Evolutionary conservation across 1,140 invertebrate species (phyloP).

Genomic region (Leptestheria dahalacensis): DNA sequence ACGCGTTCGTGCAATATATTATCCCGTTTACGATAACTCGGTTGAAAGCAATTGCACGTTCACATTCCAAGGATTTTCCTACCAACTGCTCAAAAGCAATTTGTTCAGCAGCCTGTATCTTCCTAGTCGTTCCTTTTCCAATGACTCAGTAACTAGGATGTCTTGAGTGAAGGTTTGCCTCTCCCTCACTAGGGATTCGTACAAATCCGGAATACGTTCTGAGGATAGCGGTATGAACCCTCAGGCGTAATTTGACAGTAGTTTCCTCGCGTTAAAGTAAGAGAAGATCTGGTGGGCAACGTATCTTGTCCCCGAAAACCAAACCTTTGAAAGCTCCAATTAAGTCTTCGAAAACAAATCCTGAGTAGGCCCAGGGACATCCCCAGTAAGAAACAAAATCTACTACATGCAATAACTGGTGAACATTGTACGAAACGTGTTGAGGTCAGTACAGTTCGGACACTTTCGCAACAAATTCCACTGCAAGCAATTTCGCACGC

Average conservation of each 20-base stretch:
- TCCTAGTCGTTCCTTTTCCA: no score
- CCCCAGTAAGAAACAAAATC: constrained; percentile 3
- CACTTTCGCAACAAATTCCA: background rate
- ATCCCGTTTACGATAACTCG: constrained; percentile 2
- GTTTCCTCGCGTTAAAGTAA: constrained; percentile 1
- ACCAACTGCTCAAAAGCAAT: background rate
- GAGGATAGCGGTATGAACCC: background rate
- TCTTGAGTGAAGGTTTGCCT: no score
- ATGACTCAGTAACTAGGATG: no score
- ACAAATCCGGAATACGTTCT: background rate
- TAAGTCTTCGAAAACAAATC: constrained; percentile 8
- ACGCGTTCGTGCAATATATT: constrained; percentile 4
- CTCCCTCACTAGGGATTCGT: background rate
- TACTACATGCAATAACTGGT: background rate
- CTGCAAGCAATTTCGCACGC: background rate
- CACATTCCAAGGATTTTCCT: background rate
- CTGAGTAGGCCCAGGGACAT: constrained; percentile 6
- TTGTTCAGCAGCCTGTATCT: background rate
- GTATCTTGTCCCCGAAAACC: background rate
- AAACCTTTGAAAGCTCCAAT: background rate
- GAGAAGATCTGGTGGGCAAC: constrained; percentile 4
- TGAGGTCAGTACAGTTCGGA: background rate
- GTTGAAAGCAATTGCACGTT: background rate
- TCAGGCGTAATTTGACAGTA: background rate
- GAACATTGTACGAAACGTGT: constrained; percentile 8